Conservation (phyloP, 1,140 invertebrate genomes). For the Philotrypesis tridentata region DNA sequence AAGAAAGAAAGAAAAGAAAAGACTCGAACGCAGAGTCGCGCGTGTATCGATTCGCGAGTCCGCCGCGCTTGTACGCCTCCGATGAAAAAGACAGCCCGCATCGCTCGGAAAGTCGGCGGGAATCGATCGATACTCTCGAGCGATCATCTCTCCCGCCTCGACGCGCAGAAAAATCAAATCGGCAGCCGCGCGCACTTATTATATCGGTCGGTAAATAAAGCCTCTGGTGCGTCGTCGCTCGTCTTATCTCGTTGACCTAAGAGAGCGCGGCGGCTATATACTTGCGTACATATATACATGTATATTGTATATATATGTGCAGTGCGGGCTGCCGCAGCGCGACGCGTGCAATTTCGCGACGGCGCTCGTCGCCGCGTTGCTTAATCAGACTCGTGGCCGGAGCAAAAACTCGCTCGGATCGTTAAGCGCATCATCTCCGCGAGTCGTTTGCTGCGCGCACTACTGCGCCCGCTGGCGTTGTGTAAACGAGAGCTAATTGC, state of each 20-base stretch:
- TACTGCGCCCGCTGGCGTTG: not conserved
- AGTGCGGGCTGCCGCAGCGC: too few species aligned
- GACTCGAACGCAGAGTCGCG: too few species aligned
- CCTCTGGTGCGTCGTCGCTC: not conserved
- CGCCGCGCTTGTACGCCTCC: too few species aligned
- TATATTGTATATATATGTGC: too few species aligned
- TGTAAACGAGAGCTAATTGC: not conserved
- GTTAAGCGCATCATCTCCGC: not conserved
- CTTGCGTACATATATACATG: too few species aligned
- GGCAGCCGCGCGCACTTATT: not conserved
- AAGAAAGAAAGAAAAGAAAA: too few species aligned
- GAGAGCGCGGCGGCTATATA: not conserved
- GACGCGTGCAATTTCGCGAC: not conserved
- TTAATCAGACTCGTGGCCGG: not conserved
- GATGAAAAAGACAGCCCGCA: too few species aligned
- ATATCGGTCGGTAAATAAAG: slow-evolving; percentile 25
- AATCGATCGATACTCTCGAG: not conserved
- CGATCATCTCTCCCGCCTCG: too few species aligned
- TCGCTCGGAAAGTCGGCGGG: not conserved
- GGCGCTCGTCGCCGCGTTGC: not conserved
- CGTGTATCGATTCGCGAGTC: too few species aligned
- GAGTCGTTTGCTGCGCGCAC: not conserved
- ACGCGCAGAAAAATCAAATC: not conserved
- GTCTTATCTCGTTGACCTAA: slow-evolving; percentile 15
- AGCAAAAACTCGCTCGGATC: not conserved